phyloP scores from a whole-genome alignment of 2,888 invertebrate genomes.

The Ornithoptera alexandrae region DNA sequence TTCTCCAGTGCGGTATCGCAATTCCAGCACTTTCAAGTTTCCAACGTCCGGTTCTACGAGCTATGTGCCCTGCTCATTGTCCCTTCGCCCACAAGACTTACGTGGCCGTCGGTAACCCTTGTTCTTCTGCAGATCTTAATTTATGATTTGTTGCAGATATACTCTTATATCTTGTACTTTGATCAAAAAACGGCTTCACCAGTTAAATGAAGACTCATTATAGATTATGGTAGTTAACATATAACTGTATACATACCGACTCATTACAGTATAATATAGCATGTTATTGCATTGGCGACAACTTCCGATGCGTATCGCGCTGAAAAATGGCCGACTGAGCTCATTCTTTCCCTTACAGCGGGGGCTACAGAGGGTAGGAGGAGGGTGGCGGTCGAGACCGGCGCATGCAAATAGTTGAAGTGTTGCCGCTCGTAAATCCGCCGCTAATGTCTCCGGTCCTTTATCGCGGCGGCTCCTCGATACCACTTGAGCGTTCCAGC shows the following conservation, averaged over 20 bases:
- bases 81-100: too few species aligned
- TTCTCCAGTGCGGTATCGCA: too few species aligned
- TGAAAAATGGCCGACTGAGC: slow-evolving; percentile 39
- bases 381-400: slow-evolving; percentile 20
- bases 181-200: too few species aligned
- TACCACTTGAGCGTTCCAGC: slow-evolving; percentile 24
- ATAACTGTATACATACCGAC: neutral
- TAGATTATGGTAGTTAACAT: too few species aligned
- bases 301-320: slow-evolving; percentile 31
- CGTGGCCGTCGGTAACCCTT: too few species aligned
- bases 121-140: too few species aligned
- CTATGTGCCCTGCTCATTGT: too few species aligned
- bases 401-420: slow-evolving; percentile 47
- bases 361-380: slow-evolving; percentile 23
- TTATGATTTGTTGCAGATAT: too few species aligned
- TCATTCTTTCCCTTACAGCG: slow-evolving; percentile 38
- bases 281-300: slow-evolving; percentile 29
- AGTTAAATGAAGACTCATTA: too few species aligned
- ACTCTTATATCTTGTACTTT: too few species aligned
- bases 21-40: too few species aligned
- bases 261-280: slow-evolving; percentile 27
- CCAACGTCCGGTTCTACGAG: too few species aligned
- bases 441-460: slow-evolving; percentile 45
- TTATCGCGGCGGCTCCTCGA: slow-evolving; percentile 41
- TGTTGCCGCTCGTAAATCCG: slow-evolving; percentile 42